Percentiles rank a stretch among this genome's conserved stretches.
These are phyloP conservation scores for Liopterus haemorrhoidalis DNA, from an alignment of 2,888 invertebrate species.

Conservation along the genomic window DNA sequence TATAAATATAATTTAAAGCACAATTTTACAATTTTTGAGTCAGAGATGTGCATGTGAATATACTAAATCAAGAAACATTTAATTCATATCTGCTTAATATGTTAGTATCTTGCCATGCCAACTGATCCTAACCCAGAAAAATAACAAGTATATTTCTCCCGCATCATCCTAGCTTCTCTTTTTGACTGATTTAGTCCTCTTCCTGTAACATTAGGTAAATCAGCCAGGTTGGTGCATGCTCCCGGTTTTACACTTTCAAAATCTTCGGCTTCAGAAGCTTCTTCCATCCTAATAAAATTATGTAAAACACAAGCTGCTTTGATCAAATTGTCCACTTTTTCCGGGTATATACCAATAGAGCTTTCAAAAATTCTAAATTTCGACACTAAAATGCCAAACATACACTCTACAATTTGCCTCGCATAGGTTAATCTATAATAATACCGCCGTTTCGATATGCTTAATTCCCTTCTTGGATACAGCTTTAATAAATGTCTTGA, in stretches of 20 bases:
- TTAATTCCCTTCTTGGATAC: conserved; percentile 11
- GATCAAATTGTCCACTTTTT: conserved; percentile 7
- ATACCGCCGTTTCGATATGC: conserved; percentile 1
- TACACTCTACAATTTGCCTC: conserved; percentile 10
- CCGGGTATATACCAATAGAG: conserved; percentile 2
- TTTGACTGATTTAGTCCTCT: conserved; percentile 8
- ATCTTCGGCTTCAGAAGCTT: conserved; percentile 7
- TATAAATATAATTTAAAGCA: too few species aligned
- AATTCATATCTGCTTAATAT: too few species aligned
- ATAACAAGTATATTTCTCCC: too few species aligned
- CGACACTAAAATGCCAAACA: conserved; percentile 6
- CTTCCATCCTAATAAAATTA: conserved; percentile 6
- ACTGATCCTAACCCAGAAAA: too few species aligned
- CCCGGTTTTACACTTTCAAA: conserved; percentile 10
- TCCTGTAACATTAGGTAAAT: conserved; percentile 11
- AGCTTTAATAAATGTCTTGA: conserved; percentile 10
- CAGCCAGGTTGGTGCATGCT: neutral
- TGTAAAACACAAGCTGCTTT: conserved; percentile 12
- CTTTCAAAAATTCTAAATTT: conserved; percentile 13
- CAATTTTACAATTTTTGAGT: too few species aligned
- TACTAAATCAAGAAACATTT: too few species aligned
- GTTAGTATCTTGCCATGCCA: too few species aligned
- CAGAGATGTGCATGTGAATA: too few species aligned
- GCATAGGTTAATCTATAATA: conserved; percentile 9
- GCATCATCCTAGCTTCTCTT: conserved; percentile 10